A percentile compares a stretch with the other conserved stretches of the same genome.
Conservation (phyloP, 35 echinoderm and acorn worm genomes). For the Apostichopus parvimensis region DNA sequence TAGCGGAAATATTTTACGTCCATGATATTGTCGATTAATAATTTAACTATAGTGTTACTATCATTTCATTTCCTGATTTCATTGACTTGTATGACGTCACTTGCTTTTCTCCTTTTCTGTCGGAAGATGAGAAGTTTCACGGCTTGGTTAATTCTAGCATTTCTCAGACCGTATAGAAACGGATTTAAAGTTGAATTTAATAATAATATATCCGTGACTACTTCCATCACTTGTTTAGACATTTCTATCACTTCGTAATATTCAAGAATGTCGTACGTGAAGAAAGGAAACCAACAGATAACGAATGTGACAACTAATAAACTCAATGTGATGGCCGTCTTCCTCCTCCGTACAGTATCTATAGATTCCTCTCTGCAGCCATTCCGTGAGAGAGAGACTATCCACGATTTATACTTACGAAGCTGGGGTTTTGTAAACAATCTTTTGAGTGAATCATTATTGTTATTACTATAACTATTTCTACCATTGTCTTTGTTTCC, state of each 20-base stretch:
- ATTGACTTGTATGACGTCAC: neutral
- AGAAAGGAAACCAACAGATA: conserved; percentile 49
- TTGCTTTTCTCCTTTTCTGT: neutral
- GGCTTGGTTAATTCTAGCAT: conserved; percentile 11
- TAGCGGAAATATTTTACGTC: no score
- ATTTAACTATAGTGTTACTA: no score
- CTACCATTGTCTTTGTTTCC: neutral
- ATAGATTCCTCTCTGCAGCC: neutral
- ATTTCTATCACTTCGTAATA: conserved; percentile 27
- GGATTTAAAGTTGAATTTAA: conserved; percentile 37
- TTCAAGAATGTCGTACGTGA: conserved; percentile 15
- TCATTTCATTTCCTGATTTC: neutral
- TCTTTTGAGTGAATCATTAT: neutral
- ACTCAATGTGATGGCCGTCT: conserved; percentile 32
- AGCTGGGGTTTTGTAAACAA: neutral
- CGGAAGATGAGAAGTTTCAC: neutral
- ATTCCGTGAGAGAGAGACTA: neutral
- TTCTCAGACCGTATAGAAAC: conserved; percentile 34
- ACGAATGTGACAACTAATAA: conserved; percentile 13
- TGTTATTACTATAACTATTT: neutral
- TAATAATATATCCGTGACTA: conserved; percentile 11
- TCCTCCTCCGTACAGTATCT: neutral
- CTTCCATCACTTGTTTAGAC: neutral
- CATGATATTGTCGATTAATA: no score
- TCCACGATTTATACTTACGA: conserved; percentile 2